These are phyloP conservation scores for Phenacoccus solenopsis DNA, from an alignment of 1,140 invertebrate species.

Conservation along the genomic window DNA sequence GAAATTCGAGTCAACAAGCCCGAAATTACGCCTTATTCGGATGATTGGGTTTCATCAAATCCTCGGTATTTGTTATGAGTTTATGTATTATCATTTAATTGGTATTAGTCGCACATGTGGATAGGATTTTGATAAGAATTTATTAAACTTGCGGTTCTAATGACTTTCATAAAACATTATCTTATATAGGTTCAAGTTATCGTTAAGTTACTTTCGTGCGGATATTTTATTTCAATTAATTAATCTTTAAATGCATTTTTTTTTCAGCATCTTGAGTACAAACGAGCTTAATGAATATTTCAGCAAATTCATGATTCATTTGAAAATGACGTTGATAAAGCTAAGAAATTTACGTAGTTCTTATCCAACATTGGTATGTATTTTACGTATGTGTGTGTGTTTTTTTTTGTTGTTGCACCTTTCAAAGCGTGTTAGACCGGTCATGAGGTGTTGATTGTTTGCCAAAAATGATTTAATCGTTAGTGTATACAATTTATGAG, in stretches of 20 bases:
- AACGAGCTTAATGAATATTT: constrained; percentile 3
- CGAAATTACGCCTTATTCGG: not conserved
- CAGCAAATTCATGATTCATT: not conserved
- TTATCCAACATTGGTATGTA: constrained; percentile 1
- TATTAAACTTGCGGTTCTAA: no score
- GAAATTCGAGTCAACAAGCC: constrained; percentile 18
- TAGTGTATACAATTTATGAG: no score
- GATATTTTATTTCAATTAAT: no score
- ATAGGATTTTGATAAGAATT: no score
- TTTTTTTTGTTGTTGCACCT: not conserved
- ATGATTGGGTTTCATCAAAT: not conserved
- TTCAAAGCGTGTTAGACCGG: not conserved
- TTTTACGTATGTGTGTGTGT: not conserved
- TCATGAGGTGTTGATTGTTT: not conserved
- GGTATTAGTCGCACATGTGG: no score
- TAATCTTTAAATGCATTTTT: no score
- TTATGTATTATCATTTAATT: not conserved
- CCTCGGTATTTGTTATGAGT: not conserved
- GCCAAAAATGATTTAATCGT: not conserved
- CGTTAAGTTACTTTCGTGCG: no score
- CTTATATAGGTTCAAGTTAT: no score
- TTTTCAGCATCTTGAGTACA: not conserved
- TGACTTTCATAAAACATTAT: no score
- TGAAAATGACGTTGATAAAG: not conserved
- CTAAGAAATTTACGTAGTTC: constrained; percentile 4